phyloP scores from a whole-genome alignment of 2,888 invertebrate species.

The Athrips mouffetella region DNA sequence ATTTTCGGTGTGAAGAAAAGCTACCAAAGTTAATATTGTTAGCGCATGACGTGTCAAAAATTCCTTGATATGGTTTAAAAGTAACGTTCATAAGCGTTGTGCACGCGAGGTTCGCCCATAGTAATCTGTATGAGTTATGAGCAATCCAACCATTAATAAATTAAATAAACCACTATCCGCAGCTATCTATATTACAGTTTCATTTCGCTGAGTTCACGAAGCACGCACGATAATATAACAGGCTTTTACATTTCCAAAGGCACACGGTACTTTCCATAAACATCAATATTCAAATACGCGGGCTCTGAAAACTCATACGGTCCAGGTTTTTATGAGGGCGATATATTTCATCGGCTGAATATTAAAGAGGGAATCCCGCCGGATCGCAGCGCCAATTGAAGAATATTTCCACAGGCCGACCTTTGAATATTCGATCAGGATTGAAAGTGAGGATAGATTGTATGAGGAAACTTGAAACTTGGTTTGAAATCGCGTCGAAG shows the following conservation, averaged over 20 bases:
- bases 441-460: slow-evolving; percentile 51
- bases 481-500: no score
- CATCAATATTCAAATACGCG: slow-evolving; percentile 69
- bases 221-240: slow-evolving; percentile 29
- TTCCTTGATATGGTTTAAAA: no score
- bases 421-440: slow-evolving; percentile 70
- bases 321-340: slow-evolving; percentile 65
- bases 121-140: slow-evolving; percentile 16
- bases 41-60: no score
- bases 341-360: slow-evolving; percentile 71
- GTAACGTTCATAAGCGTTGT: background rate
- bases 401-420: slow-evolving; percentile 64
- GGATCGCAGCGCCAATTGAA: slow-evolving; percentile 61
- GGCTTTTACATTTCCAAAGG: slow-evolving; percentile 36
- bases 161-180: slow-evolving; percentile 19
- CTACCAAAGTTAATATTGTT: no score
- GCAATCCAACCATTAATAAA: slow-evolving; percentile 16
- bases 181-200: slow-evolving; percentile 38
- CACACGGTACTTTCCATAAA: slow-evolving; percentile 53
- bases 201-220: slow-evolving; percentile 32
- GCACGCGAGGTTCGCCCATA: slow-evolving; percentile 10
- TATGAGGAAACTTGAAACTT: slow-evolving; percentile 41
- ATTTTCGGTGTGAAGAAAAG: no score
- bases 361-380: slow-evolving; percentile 63
- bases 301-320: slow-evolving; percentile 65